Evolutionary conservation across 2,888 invertebrate genomes (phyloP), one percentile per base, ranked within the genome.

Genomic region (Ophion obscuratus): DNA sequence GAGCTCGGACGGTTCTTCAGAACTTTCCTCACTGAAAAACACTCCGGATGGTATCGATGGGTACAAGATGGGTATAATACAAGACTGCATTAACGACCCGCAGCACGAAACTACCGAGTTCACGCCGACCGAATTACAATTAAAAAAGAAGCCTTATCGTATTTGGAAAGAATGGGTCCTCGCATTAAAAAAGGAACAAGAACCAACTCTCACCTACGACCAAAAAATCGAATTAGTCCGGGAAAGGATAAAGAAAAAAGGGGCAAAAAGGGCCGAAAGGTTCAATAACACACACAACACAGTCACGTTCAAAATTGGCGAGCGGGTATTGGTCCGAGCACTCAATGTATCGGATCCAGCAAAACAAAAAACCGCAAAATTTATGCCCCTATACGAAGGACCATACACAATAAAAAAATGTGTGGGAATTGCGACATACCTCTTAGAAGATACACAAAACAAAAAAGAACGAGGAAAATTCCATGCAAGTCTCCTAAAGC

Each of bases 401-500:
- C 31, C 31, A 31, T 31, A 31, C 31, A 31, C 31, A 31, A 31
- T 62, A 24, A n/a, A 64, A 2, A 64, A 79, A 14, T 75, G 79
- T 10, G 53, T 81, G 17, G 67, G 71, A 5, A 0, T 31, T 0
- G 27, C 68, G 0, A 66, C 4, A 0, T 85, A 83, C 31, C 4
- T 79, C 0, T 20, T 87, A 2, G 57, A 67, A 14, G 31, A 87
- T 2, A 68, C 75, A 0, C 5, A 40, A 0, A 66, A 73, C 0
- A n/a, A 68, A 53, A 27, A 10, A n/a, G 77, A 81, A n/a, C 61
- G 77, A 1, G 79, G 76, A 17, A 85, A 71, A 10, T 81, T 81
- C 31, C 74, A 75, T 20, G 14, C 40, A 0, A 62, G 74, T 14
- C 11, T 75, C 0, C 7, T 75, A 0, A 31, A 31, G 31, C 31